phyloP scores from a whole-genome alignment of 2,888 invertebrate species.

The Coenonympha glycerion region DNA sequence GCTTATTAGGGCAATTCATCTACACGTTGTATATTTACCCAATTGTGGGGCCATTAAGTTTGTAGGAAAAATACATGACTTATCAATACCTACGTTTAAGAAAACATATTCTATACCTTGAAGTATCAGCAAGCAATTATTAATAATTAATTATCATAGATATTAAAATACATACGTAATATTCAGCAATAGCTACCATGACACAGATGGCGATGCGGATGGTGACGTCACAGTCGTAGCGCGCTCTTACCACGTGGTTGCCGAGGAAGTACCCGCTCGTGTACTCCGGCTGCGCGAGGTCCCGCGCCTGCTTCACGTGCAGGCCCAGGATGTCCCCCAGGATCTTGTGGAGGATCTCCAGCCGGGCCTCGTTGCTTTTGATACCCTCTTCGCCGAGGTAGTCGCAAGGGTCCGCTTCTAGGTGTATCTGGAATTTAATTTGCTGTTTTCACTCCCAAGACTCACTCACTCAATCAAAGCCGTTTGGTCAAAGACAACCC shows the following conservation, averaged over 20 bases:
- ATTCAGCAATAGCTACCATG: slow-evolving; percentile 46
- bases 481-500: too few relatives aligned
- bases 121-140: too few relatives aligned
- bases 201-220: slow-evolving; percentile 44
- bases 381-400: slow-evolving; percentile 64
- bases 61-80: too few relatives aligned
- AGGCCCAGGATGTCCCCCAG: slow-evolving; percentile 81
- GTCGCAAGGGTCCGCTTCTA: slow-evolving; percentile 84
- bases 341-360: slow-evolving; percentile 86
- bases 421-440: slow-evolving; percentile 78
- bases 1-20: too few relatives aligned
- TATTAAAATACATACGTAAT: slow-evolving; percentile 24
- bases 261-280: slow-evolving; percentile 86
- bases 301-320: slow-evolving; percentile 66
- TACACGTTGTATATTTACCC: too few relatives aligned
- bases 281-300: slow-evolving; percentile 58
- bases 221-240: background rate
- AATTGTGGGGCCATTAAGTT: too few relatives aligned
- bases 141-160: too few relatives aligned
- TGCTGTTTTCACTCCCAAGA: background rate
- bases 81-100: too few relatives aligned
- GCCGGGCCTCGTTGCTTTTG: slow-evolving; percentile 78
- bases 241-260: slow-evolving; percentile 81
- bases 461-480: too few relatives aligned
- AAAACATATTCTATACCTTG: background rate